Base-by-base conservation (phyloP, 1,140 invertebrate genomes). In the Colletes latitarsis region DNA sequence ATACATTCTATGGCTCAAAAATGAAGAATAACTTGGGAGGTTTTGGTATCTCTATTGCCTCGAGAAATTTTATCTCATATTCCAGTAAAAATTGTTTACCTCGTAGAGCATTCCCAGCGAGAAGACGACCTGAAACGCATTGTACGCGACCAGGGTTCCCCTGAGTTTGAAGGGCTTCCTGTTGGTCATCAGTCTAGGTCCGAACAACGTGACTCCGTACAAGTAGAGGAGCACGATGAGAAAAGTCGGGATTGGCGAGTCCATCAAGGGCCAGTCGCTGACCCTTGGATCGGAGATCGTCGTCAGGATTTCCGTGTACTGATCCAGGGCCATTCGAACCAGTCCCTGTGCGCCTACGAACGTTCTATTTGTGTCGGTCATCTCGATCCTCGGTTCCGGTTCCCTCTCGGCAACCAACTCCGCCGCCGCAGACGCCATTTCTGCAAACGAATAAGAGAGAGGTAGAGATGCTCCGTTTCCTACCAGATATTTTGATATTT, bases 201-300 rank as follows among this genome's bases (percentile, higher is more conserved):
- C 98, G 10, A 97, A 91, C 62, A 97, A 94, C 81, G 97, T 94
- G 8, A 98, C 97, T 79, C 96, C 95, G 86, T 96, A 96, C 0
- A 98, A 94, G 89, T 98, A 98, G 5, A 95, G 94, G 10, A 97
- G 90, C 30, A 98, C 97, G 93, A 98, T 96, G 12, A 96, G 92
- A 4, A 98, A 90, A 1, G 98, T 98, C 0, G 98, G 97, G 66
- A 97, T 93, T 0, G 98, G 98, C 49, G 96, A 96, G 75, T 97
- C 95, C 97, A 99, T 98, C 1, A 99, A 93, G 0, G 97, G 96
- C 97, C 98, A 99, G 91, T 97, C 96, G 90, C 96, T 96, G 46
- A 98, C 97, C 83, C 98, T 94, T 4, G 97, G 96, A 95, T 98
- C 98, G 96, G 93, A 82, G 92, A 94, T 91, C 82, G 92, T 95